Evolutionary conservation across 2,113 vertebrate genomes (phyloP), one percentile per base, ranked within the genome.

Genomic region (Kryptolebias marmoratus): DNA sequence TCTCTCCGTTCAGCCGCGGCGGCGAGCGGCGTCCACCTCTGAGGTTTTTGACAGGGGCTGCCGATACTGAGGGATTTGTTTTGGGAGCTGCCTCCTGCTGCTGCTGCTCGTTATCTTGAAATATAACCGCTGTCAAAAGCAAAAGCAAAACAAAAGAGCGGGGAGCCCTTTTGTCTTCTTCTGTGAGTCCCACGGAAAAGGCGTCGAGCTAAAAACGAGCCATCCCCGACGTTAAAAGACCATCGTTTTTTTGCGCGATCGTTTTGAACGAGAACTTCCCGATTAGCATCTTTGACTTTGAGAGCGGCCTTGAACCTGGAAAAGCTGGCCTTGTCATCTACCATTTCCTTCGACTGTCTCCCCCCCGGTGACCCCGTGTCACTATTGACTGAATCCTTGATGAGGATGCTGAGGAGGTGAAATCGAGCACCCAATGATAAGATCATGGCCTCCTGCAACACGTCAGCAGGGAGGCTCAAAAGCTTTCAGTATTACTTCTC

Each of bases 401-500:
- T 94, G 95, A 95, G 92, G 94, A 92, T 93, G 93, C 95, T 96
- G 94, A 96, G 93, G 89, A 90, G 93, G 93, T 94, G 95, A 95
- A 95, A 96, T 94, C 80, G 87, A 87, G 90, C 95, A 95, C 93
- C 87, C 81, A 72, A 76, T 79, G 95, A 96, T 96, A 95, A 95
- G 93, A 95, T 95, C 94, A 91, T 79, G 88, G 81, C 83, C 75
- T 27, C 84, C 85, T 39, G 61, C 81, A 75, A 86, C 81, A 79
- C 68, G 12, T 52, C 75, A 49, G 68, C 76, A 30, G 52, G 49
- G 65, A 61, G 14, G 61, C 59, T 1, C 16, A n/a, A 14, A 39
- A 32, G 48, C 76, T 64, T 70, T 28, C 31, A 31, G 1, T 13
- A 65, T 42, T 1, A 58, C 6, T 39, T 4, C 15, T 55, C 30